phyloP scores from a whole-genome alignment of 2,797 vertebrate species.

The Linurgus olivaceus region DNA sequence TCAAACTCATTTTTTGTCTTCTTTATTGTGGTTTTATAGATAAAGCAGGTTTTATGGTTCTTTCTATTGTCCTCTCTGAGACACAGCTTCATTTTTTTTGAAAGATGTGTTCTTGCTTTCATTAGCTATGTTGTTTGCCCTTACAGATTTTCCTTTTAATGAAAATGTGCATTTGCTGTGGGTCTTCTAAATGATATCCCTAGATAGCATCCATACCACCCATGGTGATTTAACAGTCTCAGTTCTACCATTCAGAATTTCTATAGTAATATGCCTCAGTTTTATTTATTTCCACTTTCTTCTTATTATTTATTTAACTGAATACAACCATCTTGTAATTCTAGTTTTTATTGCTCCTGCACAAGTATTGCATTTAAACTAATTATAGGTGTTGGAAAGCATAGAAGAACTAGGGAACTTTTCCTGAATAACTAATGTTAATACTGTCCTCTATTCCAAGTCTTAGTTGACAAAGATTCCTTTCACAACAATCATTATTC shows the following conservation, averaged over 20 bases:
- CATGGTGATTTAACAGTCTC: not conserved
- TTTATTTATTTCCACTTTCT: not conserved
- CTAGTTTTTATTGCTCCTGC: not conserved
- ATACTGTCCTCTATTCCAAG: not conserved
- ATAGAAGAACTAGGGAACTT: not conserved
- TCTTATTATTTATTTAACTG: not conserved
- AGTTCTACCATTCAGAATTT: not conserved
- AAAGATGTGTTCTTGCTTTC: not conserved
- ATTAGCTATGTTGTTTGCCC: not conserved
- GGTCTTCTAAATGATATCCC: not conserved
- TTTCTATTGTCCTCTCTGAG: not conserved
- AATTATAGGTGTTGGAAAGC: not conserved
- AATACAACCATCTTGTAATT: not conserved
- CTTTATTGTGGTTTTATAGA: not conserved
- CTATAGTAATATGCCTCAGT: not conserved
- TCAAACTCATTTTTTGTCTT: not conserved
- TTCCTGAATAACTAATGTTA: not conserved
- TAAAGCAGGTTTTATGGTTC: not conserved
- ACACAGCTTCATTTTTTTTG: not conserved
- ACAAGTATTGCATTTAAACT: not conserved
- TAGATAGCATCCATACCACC: not conserved
- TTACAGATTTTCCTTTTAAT: not conserved
- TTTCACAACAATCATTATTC: not conserved
- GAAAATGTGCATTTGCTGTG: not conserved
- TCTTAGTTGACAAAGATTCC: not conserved